These are phyloP conservation scores for Hippasteria phrygiana DNA, from an alignment of 53 echinoderm and acorn worm genomes.

Conservation along the genomic window DNA sequence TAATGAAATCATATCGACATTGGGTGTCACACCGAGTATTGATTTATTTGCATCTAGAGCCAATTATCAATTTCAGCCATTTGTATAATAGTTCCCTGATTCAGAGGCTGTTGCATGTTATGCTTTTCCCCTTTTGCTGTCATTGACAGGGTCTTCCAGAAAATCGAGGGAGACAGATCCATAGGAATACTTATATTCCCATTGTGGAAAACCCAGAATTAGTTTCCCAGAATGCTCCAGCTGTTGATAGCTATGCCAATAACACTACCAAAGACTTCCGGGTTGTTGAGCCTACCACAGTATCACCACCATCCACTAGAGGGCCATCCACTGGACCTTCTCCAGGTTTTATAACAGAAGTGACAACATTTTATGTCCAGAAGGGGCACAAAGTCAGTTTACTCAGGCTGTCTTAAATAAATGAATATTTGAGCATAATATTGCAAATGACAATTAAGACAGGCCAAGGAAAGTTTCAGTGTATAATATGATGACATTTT, in stretches of 20 bases:
- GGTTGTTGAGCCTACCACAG: constrained; percentile 10
- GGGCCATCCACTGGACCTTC: neutral
- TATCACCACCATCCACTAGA: neutral
- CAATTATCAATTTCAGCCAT: constrained; percentile 33
- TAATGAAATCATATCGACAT: neutral
- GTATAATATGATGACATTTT: neutral
- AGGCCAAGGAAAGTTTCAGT: too few species aligned
- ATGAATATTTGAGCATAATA: neutral
- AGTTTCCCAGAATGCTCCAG: neutral
- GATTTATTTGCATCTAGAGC: constrained; percentile 34
- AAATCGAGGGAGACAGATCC: neutral
- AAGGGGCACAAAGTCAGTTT: neutral
- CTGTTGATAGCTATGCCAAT: neutral
- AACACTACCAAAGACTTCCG: constrained; percentile 4
- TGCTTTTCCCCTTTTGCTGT: constrained; percentile 25
- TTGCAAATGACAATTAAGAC: too few species aligned
- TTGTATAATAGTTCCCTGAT: constrained; percentile 11
- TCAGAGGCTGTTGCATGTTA: neutral
- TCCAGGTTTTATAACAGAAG: neutral
- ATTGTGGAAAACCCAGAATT: constrained; percentile 12
- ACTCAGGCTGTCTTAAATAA: neutral
- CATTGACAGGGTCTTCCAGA: constrained; percentile 35
- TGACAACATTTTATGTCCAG: neutral
- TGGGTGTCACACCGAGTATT: neutral
- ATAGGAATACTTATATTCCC: constrained; percentile 1